Conservation (phyloP, 2,797 vertebrate genomes). For the Girardinus metallicus region DNA sequence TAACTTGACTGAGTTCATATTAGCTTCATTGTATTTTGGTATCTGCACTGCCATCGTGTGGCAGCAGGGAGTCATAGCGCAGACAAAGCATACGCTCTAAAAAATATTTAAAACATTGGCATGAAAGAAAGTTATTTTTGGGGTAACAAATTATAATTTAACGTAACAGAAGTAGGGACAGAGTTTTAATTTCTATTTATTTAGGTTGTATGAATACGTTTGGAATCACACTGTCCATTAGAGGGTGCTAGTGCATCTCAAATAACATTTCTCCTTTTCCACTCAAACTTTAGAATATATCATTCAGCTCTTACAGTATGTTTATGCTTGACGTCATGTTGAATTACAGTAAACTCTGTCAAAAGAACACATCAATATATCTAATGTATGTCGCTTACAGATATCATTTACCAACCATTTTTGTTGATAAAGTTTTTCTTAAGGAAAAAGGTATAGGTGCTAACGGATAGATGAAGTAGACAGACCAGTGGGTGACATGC, state of each 20-base stretch:
- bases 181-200: background rate
- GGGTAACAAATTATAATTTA: background rate
- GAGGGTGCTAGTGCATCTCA: constrained; percentile 65
- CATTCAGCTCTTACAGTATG: no score
- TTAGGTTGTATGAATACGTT: background rate
- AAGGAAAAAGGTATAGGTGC: no score
- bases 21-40: background rate
- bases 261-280: constrained; percentile 10
- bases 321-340: no score
- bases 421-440: no score
- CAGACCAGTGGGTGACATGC: no score
- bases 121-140: background rate
- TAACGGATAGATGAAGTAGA: no score
- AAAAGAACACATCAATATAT: no score
- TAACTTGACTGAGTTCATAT: background rate
- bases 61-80: constrained; percentile 7
- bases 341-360: no score
- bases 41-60: constrained; percentile 61
- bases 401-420: no score
- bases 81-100: background rate
- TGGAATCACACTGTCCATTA: constrained; percentile 49
- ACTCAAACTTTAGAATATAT: background rate
- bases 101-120: background rate
- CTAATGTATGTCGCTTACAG: no score
- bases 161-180: background rate